phyloP scores from a whole-genome alignment of 2,888 invertebrate genomes.

The Harmothoe impar region DNA sequence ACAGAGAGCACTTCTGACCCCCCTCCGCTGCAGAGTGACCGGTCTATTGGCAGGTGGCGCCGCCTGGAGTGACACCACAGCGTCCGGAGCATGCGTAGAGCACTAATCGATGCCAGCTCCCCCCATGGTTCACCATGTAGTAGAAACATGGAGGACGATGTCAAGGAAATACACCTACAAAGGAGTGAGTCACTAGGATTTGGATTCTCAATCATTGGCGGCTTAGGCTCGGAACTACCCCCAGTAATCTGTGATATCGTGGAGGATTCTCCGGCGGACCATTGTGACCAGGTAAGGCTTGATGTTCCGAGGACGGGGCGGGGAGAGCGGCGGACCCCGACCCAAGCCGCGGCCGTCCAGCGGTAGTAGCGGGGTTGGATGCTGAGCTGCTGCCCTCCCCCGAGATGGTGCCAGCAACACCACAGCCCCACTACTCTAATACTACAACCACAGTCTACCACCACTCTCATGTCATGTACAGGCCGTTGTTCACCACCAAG shows the following conservation, averaged over 20 bases:
- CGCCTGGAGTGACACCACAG: neutral
- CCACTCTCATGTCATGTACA: too few species aligned
- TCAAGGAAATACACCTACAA: constrained; percentile 66
- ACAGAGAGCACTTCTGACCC: too few species aligned
- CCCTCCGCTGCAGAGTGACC: too few species aligned
- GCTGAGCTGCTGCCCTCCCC: neutral
- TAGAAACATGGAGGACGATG: constrained; percentile 67
- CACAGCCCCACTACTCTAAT: too few species aligned
- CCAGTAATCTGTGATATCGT: constrained; percentile 69
- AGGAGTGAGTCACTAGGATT: constrained; percentile 66
- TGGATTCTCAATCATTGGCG: constrained; percentile 69
- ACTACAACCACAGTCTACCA: too few species aligned
- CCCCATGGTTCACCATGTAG: constrained; percentile 45
- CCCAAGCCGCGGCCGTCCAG: constrained; percentile 26
- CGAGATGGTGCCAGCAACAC: neutral
- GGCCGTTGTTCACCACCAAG: too few species aligned
- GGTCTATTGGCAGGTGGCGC: neutral
- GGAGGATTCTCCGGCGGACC: constrained; percentile 66
- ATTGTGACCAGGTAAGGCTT: constrained; percentile 65
- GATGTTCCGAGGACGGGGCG: neutral
- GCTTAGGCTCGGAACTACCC: constrained; percentile 66
- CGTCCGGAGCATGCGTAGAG: constrained; percentile 23
- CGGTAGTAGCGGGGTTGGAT: neutral
- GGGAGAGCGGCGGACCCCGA: neutral
- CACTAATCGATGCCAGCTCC: constrained; percentile 34